Conservation (phyloP, 2,888 invertebrate genomes). For the Callinectes sapidus region DNA sequence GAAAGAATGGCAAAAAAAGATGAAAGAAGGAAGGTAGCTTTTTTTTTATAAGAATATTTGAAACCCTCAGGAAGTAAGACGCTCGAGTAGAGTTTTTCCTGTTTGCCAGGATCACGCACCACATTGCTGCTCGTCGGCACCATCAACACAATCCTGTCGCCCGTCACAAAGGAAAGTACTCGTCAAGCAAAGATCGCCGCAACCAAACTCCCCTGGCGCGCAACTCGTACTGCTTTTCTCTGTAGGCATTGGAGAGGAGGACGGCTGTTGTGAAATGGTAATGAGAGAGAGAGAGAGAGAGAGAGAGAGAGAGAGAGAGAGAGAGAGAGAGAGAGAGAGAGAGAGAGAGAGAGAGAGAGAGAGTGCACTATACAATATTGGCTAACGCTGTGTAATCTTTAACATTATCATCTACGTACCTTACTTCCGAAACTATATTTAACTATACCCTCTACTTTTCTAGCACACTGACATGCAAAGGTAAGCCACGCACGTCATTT, state of each 20-base stretch:
- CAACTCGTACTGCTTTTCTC: background rate
- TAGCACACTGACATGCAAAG: background rate
- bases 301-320: too few relatives aligned
- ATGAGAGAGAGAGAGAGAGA: too few relatives aligned
- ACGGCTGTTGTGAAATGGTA: background rate
- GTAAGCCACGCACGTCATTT: background rate
- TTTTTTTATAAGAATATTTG: background rate
- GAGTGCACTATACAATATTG: too few relatives aligned
- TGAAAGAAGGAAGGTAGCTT: background rate
- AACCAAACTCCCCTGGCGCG: background rate
- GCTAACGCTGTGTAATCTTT: too few relatives aligned
- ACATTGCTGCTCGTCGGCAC: conserved; percentile 16
- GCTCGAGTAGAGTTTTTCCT: too few relatives aligned
- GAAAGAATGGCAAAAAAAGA: background rate
- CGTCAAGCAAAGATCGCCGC: background rate
- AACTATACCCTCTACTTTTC: too few relatives aligned
- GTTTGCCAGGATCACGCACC: background rate
- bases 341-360: too few relatives aligned
- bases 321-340: too few relatives aligned
- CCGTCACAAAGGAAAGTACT: conserved; percentile 21
- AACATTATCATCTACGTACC: too few relatives aligned
- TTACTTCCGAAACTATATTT: too few relatives aligned
- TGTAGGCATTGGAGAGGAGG: background rate
- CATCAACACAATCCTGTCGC: conserved; percentile 10
- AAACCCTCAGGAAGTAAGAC: background rate